These are phyloP conservation scores for Acanthosepion pharaonis DNA, from an alignment of 2,888 invertebrate species.

Conservation along the genomic window DNA sequence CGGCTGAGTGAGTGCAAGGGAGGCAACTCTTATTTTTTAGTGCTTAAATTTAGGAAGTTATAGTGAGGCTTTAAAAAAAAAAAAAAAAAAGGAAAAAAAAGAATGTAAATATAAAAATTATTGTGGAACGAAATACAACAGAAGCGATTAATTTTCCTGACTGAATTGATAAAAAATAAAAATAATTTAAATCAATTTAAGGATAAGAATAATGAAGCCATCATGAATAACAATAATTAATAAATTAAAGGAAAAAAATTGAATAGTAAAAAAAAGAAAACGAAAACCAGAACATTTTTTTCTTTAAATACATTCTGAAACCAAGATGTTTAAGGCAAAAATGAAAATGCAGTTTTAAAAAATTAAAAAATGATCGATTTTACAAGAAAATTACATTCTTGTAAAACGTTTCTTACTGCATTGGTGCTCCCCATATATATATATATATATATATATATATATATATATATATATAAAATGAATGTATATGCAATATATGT, in stretches of 20 bases:
- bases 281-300: not conserved
- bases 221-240: not conserved
- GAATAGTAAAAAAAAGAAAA: not conserved
- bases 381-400: not conserved
- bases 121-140: not conserved
- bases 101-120: too few relatives aligned
- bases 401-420: not conserved
- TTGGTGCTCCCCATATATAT: not conserved
- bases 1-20: too few relatives aligned
- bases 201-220: not conserved
- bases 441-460: not conserved
- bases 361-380: not conserved
- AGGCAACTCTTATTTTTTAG: too few relatives aligned
- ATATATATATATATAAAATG: not conserved
- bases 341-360: not conserved
- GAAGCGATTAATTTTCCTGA: not conserved
- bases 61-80: too few relatives aligned
- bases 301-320: not conserved
- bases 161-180: not conserved
- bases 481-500: constrained; percentile 33
- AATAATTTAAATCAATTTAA: not conserved
- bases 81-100: too few relatives aligned
- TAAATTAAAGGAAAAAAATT: not conserved
- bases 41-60: too few relatives aligned
- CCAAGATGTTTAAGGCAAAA: not conserved